Base-by-base conservation (phyloP, 2,888 invertebrate species). In the Trissolcus japonicus region DNA sequence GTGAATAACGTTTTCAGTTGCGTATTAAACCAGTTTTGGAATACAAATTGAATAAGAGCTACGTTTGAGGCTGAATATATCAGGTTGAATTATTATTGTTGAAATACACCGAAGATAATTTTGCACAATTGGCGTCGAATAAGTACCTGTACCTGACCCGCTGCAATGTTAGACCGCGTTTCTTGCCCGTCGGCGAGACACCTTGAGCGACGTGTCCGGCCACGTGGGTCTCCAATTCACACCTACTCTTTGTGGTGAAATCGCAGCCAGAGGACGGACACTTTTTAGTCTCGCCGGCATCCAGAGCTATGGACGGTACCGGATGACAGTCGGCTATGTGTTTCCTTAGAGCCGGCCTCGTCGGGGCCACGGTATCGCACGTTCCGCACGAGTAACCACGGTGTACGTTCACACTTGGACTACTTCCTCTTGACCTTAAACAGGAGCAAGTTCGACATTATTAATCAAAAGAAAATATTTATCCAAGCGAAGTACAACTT, bases 91-190 rank as follows among this genome's bases (percentile, higher is more conserved):
- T n/a, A n/a, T n/a, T n/a, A n/a, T 25, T 4, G 25, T 4, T 25
- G 25, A 25, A 25, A 25, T 25, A 25, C 25, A 4, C 25, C 2
- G 25, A 6, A 6, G 25, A 13, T n/a, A n/a, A 43, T 43, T 43
- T 19, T 14, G 13, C 9, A 11, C 14, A 11, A 43, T n/a, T 46
- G 9, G 46, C 11, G 16, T 46, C 14, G n/a, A 46, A 83, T 79
- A 82, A 84, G 84, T 89, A 89, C 88, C 89, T 88, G 80, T 88
- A 90, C 88, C 90, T 89, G 86, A 90, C 90, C 83, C 90, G 89
- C 82, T 90, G 90, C 41, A 90, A 86, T 53, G 90, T 87, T 48
- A 89, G 83, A 60, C 87, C 86, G 7, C 90, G 86, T 66, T 89
- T 90, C 77, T 90, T 90, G 17, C 90, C 90, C 7, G 88, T 88